Conservation (phyloP, 2,888 invertebrate species). For the Hemaris fuciformis region DNA sequence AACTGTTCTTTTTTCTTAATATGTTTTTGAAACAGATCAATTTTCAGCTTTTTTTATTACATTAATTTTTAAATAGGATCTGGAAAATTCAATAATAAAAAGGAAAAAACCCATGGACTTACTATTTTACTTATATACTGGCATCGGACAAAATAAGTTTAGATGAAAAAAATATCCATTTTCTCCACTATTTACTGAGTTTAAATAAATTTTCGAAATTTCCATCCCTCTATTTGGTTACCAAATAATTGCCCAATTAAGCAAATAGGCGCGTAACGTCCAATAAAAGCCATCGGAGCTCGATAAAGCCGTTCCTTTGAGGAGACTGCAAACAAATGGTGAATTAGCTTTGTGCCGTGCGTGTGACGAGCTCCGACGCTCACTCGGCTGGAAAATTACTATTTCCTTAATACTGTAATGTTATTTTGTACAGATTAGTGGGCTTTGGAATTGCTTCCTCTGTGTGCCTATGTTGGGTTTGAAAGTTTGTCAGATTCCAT, state of each 20-base stretch:
- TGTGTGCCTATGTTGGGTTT: background rate
- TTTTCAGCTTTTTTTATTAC: too few species aligned
- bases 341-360: background rate
- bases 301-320: background rate
- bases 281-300: background rate
- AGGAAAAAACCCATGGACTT: too few species aligned
- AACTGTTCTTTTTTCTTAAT: too few species aligned
- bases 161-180: too few species aligned
- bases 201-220: too few species aligned
- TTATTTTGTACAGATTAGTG: background rate
- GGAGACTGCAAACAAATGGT: background rate
- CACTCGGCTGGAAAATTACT: background rate
- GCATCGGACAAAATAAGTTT: too few species aligned
- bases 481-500: background rate
- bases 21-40: too few species aligned
- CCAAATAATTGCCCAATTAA: background rate
- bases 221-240: background rate
- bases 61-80: too few species aligned
- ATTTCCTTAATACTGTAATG: background rate
- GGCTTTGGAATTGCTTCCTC: background rate
- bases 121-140: too few species aligned
- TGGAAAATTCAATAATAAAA: too few species aligned
- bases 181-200: too few species aligned
- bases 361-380: background rate
- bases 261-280: background rate